Conservation (phyloP, 2,888 invertebrate genomes). For the Drosophila limbata region DNA sequence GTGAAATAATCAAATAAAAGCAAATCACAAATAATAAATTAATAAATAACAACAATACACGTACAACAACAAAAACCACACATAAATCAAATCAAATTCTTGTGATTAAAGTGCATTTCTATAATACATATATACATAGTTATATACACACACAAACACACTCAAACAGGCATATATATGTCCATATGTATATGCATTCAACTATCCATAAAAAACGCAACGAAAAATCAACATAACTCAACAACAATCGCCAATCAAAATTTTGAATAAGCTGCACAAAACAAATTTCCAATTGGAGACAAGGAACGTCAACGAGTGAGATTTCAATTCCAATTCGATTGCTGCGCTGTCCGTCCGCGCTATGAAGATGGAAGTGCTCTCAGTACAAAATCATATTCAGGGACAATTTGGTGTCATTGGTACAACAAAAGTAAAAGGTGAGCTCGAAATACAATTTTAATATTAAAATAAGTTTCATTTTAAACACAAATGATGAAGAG, state of each 20-base stretch:
- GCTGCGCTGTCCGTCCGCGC: constrained; percentile 36
- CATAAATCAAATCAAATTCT: constrained; percentile 73
- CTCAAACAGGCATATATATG: constrained; percentile 6
- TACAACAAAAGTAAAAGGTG: constrained; percentile 89
- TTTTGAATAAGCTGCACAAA: constrained; percentile 31
- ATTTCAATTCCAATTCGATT: constrained; percentile 44
- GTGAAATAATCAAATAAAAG: constrained; percentile 47
- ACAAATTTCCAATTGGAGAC: constrained; percentile 37
- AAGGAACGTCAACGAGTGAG: constrained; percentile 36
- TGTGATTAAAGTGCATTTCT: constrained; percentile 82
- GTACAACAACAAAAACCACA: constrained; percentile 35
- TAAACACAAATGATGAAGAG: not conserved
- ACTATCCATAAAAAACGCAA: constrained; percentile 49
- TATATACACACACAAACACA: constrained; percentile 35
- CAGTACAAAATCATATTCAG: constrained; percentile 91
- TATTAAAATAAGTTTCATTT: not conserved
- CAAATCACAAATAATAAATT: constrained; percentile 34
- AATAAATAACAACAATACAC: constrained; percentile 32
- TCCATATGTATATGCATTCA: constrained; percentile 1
- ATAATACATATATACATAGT: constrained; percentile 62
- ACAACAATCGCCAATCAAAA: constrained; percentile 12
- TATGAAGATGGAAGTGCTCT: constrained; percentile 92
- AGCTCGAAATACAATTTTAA: constrained; percentile 72
- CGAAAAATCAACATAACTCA: constrained; percentile 30
- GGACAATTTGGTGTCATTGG: constrained; percentile 89